Conservation (phyloP, 1,140 invertebrate genomes). For the Leptinotarsa undecemlineata region DNA sequence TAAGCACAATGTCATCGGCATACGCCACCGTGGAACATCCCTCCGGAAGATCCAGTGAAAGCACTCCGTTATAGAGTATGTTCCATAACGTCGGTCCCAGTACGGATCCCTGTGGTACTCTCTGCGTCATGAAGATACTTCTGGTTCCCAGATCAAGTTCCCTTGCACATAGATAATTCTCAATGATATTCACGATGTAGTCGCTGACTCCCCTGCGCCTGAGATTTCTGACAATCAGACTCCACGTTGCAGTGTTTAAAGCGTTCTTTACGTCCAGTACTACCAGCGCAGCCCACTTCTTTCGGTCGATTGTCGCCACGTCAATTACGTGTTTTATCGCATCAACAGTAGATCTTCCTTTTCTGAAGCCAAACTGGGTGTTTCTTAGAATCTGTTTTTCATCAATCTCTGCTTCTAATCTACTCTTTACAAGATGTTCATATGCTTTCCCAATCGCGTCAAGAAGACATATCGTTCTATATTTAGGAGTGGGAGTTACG, state of each 20-base stretch:
- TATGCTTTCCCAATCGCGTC: too few relatives aligned
- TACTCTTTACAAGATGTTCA: too few relatives aligned
- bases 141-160: not conserved
- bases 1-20: constrained; percentile 37
- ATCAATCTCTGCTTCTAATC: too few relatives aligned
- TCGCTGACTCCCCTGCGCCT: not conserved
- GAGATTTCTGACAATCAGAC: constrained; percentile 21
- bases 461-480: too few relatives aligned
- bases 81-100: constrained; percentile 52
- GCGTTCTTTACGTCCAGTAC: constrained; percentile 30
- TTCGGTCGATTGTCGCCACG: too few relatives aligned
- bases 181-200: constrained; percentile 17
- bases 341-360: too few relatives aligned
- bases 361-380: too few relatives aligned
- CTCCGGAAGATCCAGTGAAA: constrained; percentile 42
- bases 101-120: constrained; percentile 58
- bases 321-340: too few relatives aligned
- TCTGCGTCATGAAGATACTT: constrained; percentile 19
- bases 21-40: constrained; percentile 30
- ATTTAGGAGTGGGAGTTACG: too few relatives aligned
- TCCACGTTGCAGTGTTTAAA: constrained; percentile 26
- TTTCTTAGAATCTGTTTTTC: too few relatives aligned
- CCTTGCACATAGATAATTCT: constrained; percentile 26
- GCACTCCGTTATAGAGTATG: constrained; percentile 52
- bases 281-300: not conserved